Conservation (phyloP, 2,797 vertebrate species). For the Myotis findleyi region DNA sequence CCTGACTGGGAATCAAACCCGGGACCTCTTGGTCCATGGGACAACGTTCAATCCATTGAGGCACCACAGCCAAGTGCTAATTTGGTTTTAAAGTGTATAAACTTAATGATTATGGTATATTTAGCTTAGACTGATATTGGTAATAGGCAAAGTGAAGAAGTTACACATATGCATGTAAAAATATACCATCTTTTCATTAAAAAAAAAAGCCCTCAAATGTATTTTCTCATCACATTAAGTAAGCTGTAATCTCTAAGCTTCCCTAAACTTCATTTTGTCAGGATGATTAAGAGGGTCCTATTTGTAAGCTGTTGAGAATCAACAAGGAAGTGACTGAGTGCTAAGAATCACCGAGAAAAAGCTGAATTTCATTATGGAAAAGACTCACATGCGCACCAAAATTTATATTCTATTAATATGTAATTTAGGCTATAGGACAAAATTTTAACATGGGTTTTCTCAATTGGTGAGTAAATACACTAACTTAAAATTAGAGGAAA, state of each 20-base stretch:
- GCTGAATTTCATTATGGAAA: constrained; percentile 24
- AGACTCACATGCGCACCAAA: background rate
- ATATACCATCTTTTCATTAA: background rate
- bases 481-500: background rate
- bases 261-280: background rate
- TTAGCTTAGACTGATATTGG: background rate
- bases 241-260: background rate
- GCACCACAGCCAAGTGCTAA: background rate
- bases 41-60: too few species aligned
- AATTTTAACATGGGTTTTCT: constrained; percentile 45
- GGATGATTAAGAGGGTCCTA: background rate
- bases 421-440: background rate
- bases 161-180: background rate
- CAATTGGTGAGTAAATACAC: background rate
- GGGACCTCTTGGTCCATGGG: too few species aligned
- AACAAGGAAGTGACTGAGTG: constrained; percentile 21
- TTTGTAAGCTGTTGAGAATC: constrained; percentile 23
- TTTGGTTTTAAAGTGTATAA: constrained; percentile 13
- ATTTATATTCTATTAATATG: constrained; percentile 26
- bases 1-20: too few species aligned
- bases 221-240: background rate
- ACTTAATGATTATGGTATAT: background rate
- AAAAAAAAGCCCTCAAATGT: background rate
- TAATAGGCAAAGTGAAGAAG: background rate
- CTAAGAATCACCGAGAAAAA: constrained; percentile 19